Base-by-base conservation (phyloP, 2,888 invertebrate genomes). In the Branchinecta sandiegonensis region DNA sequence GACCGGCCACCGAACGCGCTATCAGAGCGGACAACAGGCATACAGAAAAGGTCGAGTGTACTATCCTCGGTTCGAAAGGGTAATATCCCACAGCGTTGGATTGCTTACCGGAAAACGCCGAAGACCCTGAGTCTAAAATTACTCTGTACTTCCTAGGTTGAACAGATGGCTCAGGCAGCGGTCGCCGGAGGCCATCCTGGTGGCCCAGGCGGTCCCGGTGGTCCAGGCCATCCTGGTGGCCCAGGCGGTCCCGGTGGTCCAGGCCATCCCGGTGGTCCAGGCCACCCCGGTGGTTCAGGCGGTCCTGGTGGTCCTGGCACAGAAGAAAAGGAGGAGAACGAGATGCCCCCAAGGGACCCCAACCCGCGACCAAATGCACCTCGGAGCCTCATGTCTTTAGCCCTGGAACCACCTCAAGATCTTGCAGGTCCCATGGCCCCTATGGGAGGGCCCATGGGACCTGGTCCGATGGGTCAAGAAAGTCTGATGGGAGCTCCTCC, bases 401-500 rank as follows among this genome's bases (percentile, higher is more conserved):
- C 37, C 37, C 37, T 37, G 37, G 37, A 37, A 37, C 37, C 37
- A 37, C 37, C 37, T 37, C 37, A 37, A 6, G 37, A 37, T 37
- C 37, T 37, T 4, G 37, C 71, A 14, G 71, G 72, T 48, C 73
- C 72, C 7, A 72, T 72, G 14, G 73, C 68, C 76, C 78, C 74
- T 71, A 77, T 68, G 12, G 70, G 71, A 23, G 71, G 70, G n/a
- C 72, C 73, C 71, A 80, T 81, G 73, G 82, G 82, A 9, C 81
- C 80, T 46, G 82, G 85, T 14, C 85, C 84, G 2, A 85, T 84
- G 74, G 85, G 37, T 37, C 37, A 37, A 5, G 37, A 37, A 37
- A 37, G 37, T 37, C 37, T 37, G 37, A 37, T 37, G 37, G 37
- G 37, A 37, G 37, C 37, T 37, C 37, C 37, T 37, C 37, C 37